Evolutionary conservation across 2,888 invertebrate genomes (phyloP), one percentile per base, ranked within the genome.

Genomic region (Tineola bisselliella): DNA sequence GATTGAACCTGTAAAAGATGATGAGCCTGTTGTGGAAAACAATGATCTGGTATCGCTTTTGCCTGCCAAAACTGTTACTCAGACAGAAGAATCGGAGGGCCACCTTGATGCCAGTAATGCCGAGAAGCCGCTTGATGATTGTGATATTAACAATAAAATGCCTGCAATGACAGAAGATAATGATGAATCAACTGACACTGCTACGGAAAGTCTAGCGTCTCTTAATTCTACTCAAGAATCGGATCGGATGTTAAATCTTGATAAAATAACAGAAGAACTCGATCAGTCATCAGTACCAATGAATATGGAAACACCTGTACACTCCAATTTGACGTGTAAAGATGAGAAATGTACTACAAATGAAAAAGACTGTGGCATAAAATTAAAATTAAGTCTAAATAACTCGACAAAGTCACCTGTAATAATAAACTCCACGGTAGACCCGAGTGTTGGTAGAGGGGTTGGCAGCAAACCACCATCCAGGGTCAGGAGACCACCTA

Each of bases 381-480:
- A 87, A 70, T 70, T 87, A 65, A 87, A 86, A 70, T 70, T 87
- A 61, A 86, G 86, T 65, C 72, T 87, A 63, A 87, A 86, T 67
- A 87, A 81, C 75, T 84, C 84, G 3, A 44, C 48, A 58, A 86
- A 81, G 64, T 84, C 86, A 61, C 87, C 87, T 64, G 83, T 87
- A 61, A 87, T 87, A 60, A 86, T 87, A 62, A 87, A 87, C 68
- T 86, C 86, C 1, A 87, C 87, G 62, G 87, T 87, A n/a, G 86
- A 86, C 70, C 87, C 87, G 8, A 77, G 82, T 43, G 64, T 86
- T 62, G 86, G 87, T 11, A 74, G 79, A 64, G 77, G 81, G 62
- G 77, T 71, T 63, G 67, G 68, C 60, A 69, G 77, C 62, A 87
- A 87, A 69, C 86, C 86, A 60, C 86, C 86, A 61, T 65, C 72